Conservation (phyloP, 2,797 vertebrate genomes). For the Oryzias sinensis region DNA sequence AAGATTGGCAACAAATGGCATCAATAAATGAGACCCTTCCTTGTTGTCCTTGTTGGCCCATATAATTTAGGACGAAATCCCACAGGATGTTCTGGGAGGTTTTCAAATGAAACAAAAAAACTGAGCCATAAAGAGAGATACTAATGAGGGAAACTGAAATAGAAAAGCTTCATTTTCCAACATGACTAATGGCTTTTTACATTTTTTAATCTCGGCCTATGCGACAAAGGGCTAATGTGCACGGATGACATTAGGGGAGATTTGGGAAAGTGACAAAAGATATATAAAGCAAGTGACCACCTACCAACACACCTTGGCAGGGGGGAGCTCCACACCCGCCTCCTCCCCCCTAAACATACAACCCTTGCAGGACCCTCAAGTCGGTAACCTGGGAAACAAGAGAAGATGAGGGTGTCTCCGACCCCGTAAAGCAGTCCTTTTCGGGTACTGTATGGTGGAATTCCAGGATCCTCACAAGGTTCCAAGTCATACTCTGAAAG, state of each 20-base stretch:
- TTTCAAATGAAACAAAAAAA: slow-evolving; percentile 40
- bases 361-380: slow-evolving; percentile 90
- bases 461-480: slow-evolving; percentile 94
- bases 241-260: slow-evolving; percentile 10
- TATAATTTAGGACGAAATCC: slow-evolving; percentile 49
- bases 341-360: slow-evolving; percentile 96
- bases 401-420: slow-evolving; percentile 90
- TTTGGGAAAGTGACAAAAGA: slow-evolving; percentile 76
- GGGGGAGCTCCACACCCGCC: slow-evolving; percentile 98
- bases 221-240: background rate
- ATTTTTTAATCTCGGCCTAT: slow-evolving; percentile 25
- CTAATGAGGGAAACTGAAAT: slow-evolving; percentile 31
- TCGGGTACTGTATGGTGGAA: slow-evolving; percentile 91
- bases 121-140: slow-evolving; percentile 20
- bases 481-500: slow-evolving; percentile 92
- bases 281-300: slow-evolving; percentile 96
- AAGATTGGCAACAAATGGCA: slow-evolving; percentile 16
- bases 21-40: slow-evolving; percentile 40
- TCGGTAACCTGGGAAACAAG: slow-evolving; percentile 98
- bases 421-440: slow-evolving; percentile 95
- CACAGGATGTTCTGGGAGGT: slow-evolving; percentile 44
- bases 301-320: slow-evolving; percentile 99
- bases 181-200: slow-evolving; percentile 17
- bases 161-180: slow-evolving; percentile 25
- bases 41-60: slow-evolving; percentile 28